These are phyloP conservation scores for Eilema griseolum DNA, from an alignment of 2,888 invertebrate genomes.

Conservation along the genomic window DNA sequence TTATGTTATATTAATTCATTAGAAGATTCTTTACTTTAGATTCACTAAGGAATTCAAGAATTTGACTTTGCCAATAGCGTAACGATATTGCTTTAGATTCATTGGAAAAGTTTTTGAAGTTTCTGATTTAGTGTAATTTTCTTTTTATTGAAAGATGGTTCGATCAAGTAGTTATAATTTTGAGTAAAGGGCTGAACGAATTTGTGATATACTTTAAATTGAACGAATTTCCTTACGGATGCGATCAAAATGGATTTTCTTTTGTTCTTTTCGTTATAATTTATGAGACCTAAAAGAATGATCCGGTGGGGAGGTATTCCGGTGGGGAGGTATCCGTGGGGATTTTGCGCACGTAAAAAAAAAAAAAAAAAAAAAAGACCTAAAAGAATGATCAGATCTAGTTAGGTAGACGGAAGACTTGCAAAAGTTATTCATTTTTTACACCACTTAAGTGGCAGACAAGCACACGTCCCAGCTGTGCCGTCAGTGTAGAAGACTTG, in stretches of 20 bases:
- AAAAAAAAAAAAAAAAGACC: too few species aligned
- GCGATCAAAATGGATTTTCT: slow-evolving; percentile 42
- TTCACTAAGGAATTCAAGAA: not conserved
- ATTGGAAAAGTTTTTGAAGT: slow-evolving; percentile 60
- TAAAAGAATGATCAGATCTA: slow-evolving; percentile 19
- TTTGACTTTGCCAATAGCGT: slow-evolving; percentile 18
- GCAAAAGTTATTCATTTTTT: too few species aligned
- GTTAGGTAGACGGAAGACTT: too few species aligned
- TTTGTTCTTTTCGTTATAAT: slow-evolving; percentile 43
- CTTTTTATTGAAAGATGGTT: slow-evolving; percentile 53
- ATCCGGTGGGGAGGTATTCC: slow-evolving; percentile 5
- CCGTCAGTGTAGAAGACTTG: too few species aligned
- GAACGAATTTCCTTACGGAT: slow-evolving; percentile 32
- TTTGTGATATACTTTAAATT: too few species aligned
- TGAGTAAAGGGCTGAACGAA: slow-evolving; percentile 50
- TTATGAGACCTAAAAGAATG: slow-evolving; percentile 26
- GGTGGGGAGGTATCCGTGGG: too few species aligned
- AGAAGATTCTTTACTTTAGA: slow-evolving; percentile 20
- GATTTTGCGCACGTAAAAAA: too few species aligned
- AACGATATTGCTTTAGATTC: too few species aligned
- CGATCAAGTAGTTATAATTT: slow-evolving; percentile 57
- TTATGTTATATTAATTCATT: not conserved
- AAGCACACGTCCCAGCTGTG: too few species aligned
- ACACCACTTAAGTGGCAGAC: too few species aligned
- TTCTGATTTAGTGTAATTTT: slow-evolving; percentile 64